These are phyloP conservation scores for Cheilosia pagana DNA, from an alignment of 2,888 invertebrate genomes.

Conservation along the genomic window DNA sequence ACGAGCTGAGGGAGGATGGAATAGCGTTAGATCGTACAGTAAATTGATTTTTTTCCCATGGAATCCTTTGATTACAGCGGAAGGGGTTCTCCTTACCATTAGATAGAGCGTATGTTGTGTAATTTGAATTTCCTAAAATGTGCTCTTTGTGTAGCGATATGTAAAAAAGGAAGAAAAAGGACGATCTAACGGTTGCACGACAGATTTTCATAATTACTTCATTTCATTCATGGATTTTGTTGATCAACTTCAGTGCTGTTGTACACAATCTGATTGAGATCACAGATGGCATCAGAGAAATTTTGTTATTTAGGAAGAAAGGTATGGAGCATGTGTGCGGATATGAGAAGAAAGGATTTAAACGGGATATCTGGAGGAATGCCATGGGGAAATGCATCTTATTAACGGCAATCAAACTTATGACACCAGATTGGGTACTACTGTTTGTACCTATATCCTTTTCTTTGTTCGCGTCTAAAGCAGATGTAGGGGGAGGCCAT, in stretches of 20 bases:
- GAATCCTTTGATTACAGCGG: constrained; percentile 63
- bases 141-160: constrained; percentile 54
- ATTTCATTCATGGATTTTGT: constrained; percentile 48
- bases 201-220: constrained; percentile 76
- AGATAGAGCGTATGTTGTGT: constrained; percentile 55
- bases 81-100: constrained; percentile 57
- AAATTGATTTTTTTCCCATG: constrained; percentile 70
- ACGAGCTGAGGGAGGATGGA: constrained; percentile 51
- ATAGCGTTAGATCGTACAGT: constrained; percentile 58
- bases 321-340: constrained; percentile 58
- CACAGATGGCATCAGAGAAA: constrained; percentile 64
- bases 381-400: constrained; percentile 56
- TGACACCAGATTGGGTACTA: constrained; percentile 34
- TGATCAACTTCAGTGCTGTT: background rate
- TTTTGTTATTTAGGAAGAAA: constrained; percentile 31
- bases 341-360: constrained; percentile 65
- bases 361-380: constrained; percentile 40
- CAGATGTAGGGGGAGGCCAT: constrained; percentile 26
- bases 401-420: constrained; percentile 59
- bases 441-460: constrained; percentile 38
- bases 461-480: constrained; percentile 7
- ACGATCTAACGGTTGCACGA: constrained; percentile 72
- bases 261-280: constrained; percentile 58
- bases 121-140: constrained; percentile 62
- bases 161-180: constrained; percentile 38